Evolutionary conservation across 2,113 vertebrate species (phyloP).

Genomic region (Candoia aspera): DNA sequence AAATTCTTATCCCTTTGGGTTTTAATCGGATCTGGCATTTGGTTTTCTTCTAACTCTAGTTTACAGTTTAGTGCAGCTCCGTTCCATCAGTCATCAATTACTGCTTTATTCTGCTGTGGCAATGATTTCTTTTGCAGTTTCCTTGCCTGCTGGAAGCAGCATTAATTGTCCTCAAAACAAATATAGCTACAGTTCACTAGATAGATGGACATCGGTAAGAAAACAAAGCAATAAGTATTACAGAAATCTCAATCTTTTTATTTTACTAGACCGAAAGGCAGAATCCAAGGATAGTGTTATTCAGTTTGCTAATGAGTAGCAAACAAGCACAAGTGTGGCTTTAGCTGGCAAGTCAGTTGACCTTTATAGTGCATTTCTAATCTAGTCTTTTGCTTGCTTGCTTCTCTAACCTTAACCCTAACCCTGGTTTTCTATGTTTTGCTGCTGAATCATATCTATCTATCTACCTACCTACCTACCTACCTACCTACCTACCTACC

Average conservation of each 20-base stretch:
- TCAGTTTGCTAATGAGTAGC: background rate
- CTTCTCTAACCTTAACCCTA: background rate
- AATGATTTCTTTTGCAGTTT: background rate
- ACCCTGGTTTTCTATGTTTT: background rate
- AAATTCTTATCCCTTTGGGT: constrained; percentile 31
- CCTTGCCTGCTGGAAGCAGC: background rate
- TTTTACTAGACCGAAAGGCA: background rate
- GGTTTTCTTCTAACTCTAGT: background rate
- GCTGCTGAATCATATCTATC: background rate
- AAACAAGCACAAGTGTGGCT: background rate
- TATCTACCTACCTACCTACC: background rate
- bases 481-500: background rate
- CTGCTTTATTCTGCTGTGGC: background rate
- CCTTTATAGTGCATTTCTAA: background rate
- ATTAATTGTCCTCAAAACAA: background rate
- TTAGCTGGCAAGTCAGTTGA: background rate
- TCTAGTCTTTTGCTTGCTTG: background rate
- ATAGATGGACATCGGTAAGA: background rate
- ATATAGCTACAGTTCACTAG: background rate
- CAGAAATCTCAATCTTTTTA: background rate
- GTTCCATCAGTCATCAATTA: background rate
- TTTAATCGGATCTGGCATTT: background rate
- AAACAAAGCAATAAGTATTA: background rate
- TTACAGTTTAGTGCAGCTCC: background rate
- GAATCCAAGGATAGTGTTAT: background rate